Conservation (phyloP, 1,140 invertebrate genomes). For the Dolichoris vasculosae region DNA sequence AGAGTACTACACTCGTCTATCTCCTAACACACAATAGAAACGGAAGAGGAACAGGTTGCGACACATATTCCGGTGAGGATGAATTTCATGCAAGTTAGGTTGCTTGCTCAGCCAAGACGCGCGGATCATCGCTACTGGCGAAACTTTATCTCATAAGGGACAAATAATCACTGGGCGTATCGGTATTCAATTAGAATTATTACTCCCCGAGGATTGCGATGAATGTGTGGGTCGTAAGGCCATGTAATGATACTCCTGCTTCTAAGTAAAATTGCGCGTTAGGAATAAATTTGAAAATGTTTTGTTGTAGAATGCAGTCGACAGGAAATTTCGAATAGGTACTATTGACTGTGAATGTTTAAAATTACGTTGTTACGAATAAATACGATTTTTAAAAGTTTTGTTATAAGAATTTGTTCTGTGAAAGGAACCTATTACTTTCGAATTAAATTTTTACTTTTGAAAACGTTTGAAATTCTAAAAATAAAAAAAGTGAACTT, state of each 20-base stretch:
- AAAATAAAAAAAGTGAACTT: too few species aligned
- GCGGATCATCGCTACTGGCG: background rate
- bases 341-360: too few species aligned
- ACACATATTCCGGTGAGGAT: background rate
- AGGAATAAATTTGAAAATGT: background rate
- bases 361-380: too few species aligned
- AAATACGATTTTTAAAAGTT: too few species aligned
- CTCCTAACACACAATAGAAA: background rate
- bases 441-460: too few species aligned
- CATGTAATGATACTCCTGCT: background rate
- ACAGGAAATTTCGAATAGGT: too few species aligned
- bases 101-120: background rate
- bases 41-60: background rate
- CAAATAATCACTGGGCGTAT: constrained; percentile 28
- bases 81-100: constrained; percentile 32
- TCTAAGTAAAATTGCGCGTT: background rate
- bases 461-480: too few species aligned
- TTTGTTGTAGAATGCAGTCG: too few species aligned
- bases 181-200: constrained; percentile 43
- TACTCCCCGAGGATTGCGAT: background rate
- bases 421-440: too few species aligned
- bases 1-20: too few species aligned
- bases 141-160: constrained; percentile 22
- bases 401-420: too few species aligned
- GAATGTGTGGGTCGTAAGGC: background rate